Conservation (phyloP, 2,888 invertebrate species). For the Laothoe populi region DNA sequence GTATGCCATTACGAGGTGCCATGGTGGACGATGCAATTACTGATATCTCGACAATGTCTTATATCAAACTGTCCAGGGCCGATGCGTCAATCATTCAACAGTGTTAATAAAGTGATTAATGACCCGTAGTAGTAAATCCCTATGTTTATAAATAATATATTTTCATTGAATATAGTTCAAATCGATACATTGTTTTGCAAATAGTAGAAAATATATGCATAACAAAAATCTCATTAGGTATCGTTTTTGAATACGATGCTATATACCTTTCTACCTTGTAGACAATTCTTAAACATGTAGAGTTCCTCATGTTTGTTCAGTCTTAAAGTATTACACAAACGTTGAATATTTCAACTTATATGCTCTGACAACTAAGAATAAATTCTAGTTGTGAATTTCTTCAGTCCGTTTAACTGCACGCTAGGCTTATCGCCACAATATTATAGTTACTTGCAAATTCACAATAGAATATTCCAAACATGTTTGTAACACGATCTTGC, state of each 20-base stretch:
- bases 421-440: background rate
- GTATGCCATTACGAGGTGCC: background rate
- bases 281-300: no score
- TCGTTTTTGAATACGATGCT: no score
- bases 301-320: no score
- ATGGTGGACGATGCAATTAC: background rate
- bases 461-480: background rate
- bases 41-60: constrained; percentile 2
- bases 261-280: no score
- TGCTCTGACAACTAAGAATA: no score
- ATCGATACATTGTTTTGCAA: no score
- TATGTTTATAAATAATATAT: background rate
- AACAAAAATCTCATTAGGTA: no score
- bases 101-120: background rate
- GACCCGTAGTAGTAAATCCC: background rate
- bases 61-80: background rate
- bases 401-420: background rate
- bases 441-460: no score
- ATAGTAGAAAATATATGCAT: no score
- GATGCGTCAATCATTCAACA: background rate
- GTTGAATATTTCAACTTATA: no score
- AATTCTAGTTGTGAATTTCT: no score
- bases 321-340: no score
- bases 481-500: background rate
- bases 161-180: background rate